A percentile compares a stretch with the other conserved stretches of the same genome.
Conservation (phyloP, 2,888 invertebrate genomes). For the Eilema depressum region DNA sequence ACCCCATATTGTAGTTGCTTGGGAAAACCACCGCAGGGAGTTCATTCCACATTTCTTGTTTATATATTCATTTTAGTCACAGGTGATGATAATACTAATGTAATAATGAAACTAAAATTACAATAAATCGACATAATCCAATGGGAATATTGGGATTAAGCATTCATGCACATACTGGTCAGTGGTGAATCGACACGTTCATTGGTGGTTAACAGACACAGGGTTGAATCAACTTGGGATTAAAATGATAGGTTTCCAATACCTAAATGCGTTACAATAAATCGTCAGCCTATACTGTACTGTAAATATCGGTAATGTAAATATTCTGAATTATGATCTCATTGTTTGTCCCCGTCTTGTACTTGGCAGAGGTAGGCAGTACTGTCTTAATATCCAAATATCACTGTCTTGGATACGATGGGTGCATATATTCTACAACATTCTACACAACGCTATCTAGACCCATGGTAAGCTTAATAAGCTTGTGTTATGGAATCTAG, state of each 20-base stretch:
- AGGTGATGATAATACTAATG: too few relatives aligned
- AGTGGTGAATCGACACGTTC: conserved; percentile 17
- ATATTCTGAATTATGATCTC: background rate
- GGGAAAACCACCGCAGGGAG: too few relatives aligned
- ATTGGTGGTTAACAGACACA: conserved; percentile 1
- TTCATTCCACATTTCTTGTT: too few relatives aligned
- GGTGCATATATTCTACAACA: too few relatives aligned
- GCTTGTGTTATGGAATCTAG: too few relatives aligned
- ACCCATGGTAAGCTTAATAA: too few relatives aligned
- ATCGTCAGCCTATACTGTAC: background rate
- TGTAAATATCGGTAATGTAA: background rate
- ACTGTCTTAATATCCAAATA: background rate
- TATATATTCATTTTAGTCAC: too few relatives aligned
- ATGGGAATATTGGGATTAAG: conserved; percentile 1
- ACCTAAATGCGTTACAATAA: conserved; percentile 1
- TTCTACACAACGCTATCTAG: too few relatives aligned
- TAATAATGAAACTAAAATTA: background rate
- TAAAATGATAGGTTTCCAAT: background rate
- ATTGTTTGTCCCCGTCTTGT: background rate
- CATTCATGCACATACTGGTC: background rate
- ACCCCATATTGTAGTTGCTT: too few relatives aligned
- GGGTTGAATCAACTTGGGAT: background rate
- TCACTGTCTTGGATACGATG: too few relatives aligned
- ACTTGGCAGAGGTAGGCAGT: background rate
- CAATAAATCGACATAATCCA: background rate